A percentile compares a stretch with the other conserved stretches of the same genome.
Evolutionary conservation across 2,113 vertebrate genomes (phyloP).

Genomic region (Fregetta grallaria): DNA sequence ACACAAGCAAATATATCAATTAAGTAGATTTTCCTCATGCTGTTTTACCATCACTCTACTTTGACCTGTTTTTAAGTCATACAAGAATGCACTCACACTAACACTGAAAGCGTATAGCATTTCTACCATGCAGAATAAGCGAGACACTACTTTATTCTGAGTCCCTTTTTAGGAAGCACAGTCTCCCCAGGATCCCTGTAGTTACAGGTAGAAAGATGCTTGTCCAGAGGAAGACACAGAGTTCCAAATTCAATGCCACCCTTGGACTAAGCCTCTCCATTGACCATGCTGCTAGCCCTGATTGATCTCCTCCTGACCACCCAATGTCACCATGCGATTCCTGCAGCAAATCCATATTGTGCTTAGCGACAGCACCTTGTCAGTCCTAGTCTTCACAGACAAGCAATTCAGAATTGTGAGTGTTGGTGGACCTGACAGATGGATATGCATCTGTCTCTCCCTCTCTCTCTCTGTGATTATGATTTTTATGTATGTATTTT

Average conservation of each 20-base stretch:
- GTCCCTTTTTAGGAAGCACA: background rate
- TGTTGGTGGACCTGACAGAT: background rate
- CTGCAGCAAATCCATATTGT: background rate
- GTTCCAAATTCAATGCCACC: background rate
- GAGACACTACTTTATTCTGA: background rate
- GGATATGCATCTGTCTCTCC: background rate
- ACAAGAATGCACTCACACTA: background rate
- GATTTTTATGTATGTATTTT: background rate
- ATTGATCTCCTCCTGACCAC: background rate
- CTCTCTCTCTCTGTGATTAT: background rate
- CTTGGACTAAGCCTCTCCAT: background rate
- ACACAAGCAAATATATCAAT: background rate
- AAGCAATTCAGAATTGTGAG: background rate
- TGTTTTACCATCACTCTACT: background rate
- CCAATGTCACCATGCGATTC: rapidly evolving
- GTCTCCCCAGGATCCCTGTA: background rate
- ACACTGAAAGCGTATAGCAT: background rate
- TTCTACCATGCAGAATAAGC: background rate
- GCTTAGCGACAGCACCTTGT: background rate
- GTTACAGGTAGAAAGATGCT: background rate
- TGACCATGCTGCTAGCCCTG: background rate
- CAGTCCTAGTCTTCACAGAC: background rate
- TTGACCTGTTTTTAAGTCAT: background rate
- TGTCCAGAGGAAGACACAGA: background rate
- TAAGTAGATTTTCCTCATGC: background rate